These are phyloP conservation scores for Orestias chungarensis DNA, from an alignment of 2,797 vertebrate genomes.

Conservation along the genomic window DNA sequence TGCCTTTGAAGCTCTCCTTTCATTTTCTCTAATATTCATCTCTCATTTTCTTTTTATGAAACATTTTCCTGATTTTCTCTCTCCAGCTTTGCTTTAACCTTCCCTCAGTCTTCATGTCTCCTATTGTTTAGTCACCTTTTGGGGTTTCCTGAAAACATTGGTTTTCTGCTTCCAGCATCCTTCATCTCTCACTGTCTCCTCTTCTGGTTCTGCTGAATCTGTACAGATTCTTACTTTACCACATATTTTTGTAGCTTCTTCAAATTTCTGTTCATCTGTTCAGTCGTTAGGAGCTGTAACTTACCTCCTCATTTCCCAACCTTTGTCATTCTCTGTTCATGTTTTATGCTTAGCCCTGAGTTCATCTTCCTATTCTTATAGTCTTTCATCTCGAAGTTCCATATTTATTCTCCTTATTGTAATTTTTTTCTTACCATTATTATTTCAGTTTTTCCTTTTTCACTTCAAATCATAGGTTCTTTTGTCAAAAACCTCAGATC, in stretches of 20 bases:
- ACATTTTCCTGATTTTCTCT: constrained; percentile 2
- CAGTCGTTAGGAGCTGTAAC: constrained; percentile 9
- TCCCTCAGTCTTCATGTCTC: neutral
- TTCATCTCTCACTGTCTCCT: constrained; percentile 6
- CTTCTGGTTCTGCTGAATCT: neutral
- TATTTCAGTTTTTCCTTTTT: neutral
- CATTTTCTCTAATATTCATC: neutral
- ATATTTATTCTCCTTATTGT: neutral
- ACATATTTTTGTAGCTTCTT: neutral
- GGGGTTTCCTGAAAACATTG: constrained; percentile 5
- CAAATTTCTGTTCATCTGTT: neutral
- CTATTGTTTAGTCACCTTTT: neutral
- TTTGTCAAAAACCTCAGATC: too few relatives aligned
- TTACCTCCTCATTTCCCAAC: neutral
- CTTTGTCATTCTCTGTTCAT: neutral
- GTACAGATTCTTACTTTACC: neutral
- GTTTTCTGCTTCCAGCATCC: constrained; percentile 1
- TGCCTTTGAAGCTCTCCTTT: neutral
- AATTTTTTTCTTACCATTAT: neutral
- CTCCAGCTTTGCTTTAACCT: neutral
- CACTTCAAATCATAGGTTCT: neutral
- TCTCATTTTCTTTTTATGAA: constrained; percentile 2
- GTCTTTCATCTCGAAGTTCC: neutral
- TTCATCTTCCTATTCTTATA: neutral
- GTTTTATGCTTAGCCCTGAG: neutral